These are phyloP conservation scores for Melanotaenia pygmaea DNA, from an alignment of 2,797 vertebrate genomes.

Conservation along the genomic window DNA sequence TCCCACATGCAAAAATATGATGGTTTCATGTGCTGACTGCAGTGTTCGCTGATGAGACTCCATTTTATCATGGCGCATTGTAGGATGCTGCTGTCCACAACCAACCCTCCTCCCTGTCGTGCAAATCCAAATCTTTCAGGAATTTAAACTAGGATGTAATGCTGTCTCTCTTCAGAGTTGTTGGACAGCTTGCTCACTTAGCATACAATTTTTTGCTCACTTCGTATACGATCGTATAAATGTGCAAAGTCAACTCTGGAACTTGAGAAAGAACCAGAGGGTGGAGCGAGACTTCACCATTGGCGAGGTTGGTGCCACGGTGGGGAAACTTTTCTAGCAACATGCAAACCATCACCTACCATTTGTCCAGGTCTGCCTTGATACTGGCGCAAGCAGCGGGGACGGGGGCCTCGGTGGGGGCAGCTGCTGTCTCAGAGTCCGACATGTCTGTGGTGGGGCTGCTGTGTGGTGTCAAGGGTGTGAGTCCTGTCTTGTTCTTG, in stretches of 20 bases:
- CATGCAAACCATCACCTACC: constrained; percentile 74
- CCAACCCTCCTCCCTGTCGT: background rate
- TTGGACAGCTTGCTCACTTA: background rate
- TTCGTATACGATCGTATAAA: background rate
- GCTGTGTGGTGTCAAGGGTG: constrained; percentile 50
- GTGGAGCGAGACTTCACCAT: background rate
- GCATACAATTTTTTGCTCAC: background rate
- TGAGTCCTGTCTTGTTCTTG: constrained; percentile 61
- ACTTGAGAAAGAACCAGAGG: background rate
- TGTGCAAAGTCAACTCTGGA: background rate
- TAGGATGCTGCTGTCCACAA: constrained; percentile 21
- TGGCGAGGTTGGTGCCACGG: background rate
- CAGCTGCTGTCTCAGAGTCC: constrained; percentile 76
- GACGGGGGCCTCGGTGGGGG: constrained; percentile 75
- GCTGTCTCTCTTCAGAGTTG: background rate
- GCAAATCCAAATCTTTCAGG: background rate
- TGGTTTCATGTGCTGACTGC: constrained; percentile 3
- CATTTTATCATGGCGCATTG: constrained; percentile 66
- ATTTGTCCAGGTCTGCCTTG: constrained; percentile 86
- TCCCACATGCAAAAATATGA: constrained; percentile 1
- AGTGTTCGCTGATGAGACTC: constrained; percentile 45
- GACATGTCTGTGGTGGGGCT: constrained; percentile 76
- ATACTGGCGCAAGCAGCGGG: constrained; percentile 77
- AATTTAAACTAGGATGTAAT: background rate
- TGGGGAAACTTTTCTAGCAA: constrained; percentile 5